Percentiles rank a stretch among this genome's conserved stretches.
These are phyloP conservation scores for Mesocentrotus franciscanus DNA, from an alignment of 53 echinoderm and acorn worm genomes.

Conservation along the genomic window DNA sequence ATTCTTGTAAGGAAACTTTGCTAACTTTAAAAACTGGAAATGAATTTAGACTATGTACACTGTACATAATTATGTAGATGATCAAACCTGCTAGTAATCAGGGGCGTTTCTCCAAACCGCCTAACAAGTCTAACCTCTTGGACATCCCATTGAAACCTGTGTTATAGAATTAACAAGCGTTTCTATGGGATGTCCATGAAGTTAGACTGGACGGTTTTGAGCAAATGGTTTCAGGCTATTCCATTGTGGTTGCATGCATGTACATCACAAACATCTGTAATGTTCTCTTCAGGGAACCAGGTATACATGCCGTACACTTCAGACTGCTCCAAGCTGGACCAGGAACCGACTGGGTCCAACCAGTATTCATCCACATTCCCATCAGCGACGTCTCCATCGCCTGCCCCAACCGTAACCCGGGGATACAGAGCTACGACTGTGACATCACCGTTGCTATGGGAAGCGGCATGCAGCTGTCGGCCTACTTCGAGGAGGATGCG, in stretches of 20 bases:
- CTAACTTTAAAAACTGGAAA: too few relatives aligned
- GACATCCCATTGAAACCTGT: too few relatives aligned
- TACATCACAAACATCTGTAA: neutral
- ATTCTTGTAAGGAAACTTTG: too few relatives aligned
- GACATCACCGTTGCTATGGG: slow-evolving; percentile 65
- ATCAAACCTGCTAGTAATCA: too few relatives aligned
- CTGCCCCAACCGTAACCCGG: slow-evolving; percentile 24
- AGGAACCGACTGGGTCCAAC: neutral
- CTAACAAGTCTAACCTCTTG: too few relatives aligned
- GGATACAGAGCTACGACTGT: slow-evolving; percentile 40
- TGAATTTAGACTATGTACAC: too few relatives aligned
- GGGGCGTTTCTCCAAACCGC: too few relatives aligned
- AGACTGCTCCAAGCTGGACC: slow-evolving; percentile 49
- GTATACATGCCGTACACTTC: slow-evolving; percentile 28
- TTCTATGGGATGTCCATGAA: too few relatives aligned
- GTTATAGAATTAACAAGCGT: too few relatives aligned
- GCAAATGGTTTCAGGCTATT: neutral
- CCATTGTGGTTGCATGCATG: neutral
- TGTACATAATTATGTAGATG: too few relatives aligned
- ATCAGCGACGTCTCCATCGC: slow-evolving; percentile 22
- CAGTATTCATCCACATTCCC: slow-evolving; percentile 35
- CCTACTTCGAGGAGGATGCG: slow-evolving; percentile 50
- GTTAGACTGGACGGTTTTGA: too few relatives aligned
- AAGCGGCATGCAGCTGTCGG: slow-evolving; percentile 41
- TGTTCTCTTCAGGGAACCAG: slow-evolving; percentile 21